phyloP scores from a whole-genome alignment of 2,797 vertebrate genomes.

The Phaenicophaeus curvirostris region DNA sequence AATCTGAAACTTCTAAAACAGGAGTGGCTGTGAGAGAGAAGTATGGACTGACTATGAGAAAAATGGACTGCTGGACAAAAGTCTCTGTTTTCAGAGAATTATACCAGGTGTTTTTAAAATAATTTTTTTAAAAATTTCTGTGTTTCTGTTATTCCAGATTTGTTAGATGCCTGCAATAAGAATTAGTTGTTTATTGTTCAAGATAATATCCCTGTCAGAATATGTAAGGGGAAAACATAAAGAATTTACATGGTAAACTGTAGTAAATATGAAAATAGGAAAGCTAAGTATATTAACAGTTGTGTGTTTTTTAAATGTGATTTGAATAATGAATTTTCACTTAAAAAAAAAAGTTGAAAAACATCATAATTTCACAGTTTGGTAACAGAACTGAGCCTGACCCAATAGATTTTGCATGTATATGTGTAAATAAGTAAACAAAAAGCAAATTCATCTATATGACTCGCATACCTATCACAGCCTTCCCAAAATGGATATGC shows the following conservation, averaged over 20 bases:
- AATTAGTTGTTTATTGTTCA: neutral
- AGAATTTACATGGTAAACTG: neutral
- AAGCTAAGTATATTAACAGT: neutral
- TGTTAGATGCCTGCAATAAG: neutral
- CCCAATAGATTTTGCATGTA: neutral
- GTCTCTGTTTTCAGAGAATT: neutral
- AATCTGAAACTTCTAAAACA: neutral
- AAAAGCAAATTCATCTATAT: neutral
- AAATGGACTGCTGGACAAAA: neutral
- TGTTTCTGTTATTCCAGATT: neutral
- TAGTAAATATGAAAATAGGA: neutral
- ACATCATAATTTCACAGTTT: neutral
- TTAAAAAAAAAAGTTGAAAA: neutral
- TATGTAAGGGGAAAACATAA: neutral
- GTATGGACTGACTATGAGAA: neutral
- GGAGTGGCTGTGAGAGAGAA: no score
- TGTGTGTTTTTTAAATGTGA: neutral
- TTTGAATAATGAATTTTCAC: neutral
- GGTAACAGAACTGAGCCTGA: neutral
- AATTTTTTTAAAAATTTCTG: neutral
- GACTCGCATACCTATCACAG: neutral
- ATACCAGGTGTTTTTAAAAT: neutral
- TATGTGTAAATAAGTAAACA: neutral
- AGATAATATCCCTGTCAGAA: neutral
- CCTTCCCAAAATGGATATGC: neutral